Evolutionary conservation across 2,888 invertebrate species (phyloP).

Genomic region (Hartigia nigra): DNA sequence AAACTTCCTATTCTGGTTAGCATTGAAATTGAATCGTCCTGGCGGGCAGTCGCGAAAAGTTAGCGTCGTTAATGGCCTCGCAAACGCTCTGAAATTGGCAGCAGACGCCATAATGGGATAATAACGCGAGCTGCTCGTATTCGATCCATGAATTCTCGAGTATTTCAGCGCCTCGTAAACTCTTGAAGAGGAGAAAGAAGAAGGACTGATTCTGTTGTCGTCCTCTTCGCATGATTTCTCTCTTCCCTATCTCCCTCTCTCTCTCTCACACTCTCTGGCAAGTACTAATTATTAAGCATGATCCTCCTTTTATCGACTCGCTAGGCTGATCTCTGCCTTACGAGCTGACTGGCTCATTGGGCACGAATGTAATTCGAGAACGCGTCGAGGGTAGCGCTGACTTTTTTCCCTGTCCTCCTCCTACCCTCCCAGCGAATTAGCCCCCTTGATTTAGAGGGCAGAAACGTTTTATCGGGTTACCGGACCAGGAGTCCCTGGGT

Average conservation of each 20-base stretch:
- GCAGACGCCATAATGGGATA: slow-evolving; percentile 31
- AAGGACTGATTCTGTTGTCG: not conserved
- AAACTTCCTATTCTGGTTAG: slow-evolving; percentile 63
- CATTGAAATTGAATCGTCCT: slow-evolving; percentile 64
- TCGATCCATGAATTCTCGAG: slow-evolving; percentile 1
- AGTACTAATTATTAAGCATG: slow-evolving; percentile 13
- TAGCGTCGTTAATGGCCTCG: slow-evolving; percentile 60
- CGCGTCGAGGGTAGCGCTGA: slow-evolving; percentile 16
- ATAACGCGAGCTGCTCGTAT: not conserved
- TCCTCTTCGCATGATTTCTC: slow-evolving; percentile 7
- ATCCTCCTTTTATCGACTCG: slow-evolving; percentile 29
- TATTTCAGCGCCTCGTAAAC: not conserved
- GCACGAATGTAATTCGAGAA: slow-evolving; percentile 49
- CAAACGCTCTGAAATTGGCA: slow-evolving; percentile 57
- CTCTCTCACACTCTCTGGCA: slow-evolving; percentile 7
- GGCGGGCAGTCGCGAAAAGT: slow-evolving; percentile 60
- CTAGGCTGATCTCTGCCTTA: slow-evolving; percentile 35
- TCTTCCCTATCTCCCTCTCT: slow-evolving; percentile 11
- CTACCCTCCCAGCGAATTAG: slow-evolving; percentile 52
- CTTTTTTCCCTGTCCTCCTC: slow-evolving; percentile 6
- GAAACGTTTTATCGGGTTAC: slow-evolving; percentile 48
- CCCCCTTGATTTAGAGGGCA: slow-evolving; percentile 47
- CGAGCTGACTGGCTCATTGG: slow-evolving; percentile 52
- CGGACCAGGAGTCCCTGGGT: slow-evolving; percentile 33
- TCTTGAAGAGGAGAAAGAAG: not conserved